Base-by-base conservation (phyloP, 2,113 vertebrate species). In the Thinocorus orbignyianus region DNA sequence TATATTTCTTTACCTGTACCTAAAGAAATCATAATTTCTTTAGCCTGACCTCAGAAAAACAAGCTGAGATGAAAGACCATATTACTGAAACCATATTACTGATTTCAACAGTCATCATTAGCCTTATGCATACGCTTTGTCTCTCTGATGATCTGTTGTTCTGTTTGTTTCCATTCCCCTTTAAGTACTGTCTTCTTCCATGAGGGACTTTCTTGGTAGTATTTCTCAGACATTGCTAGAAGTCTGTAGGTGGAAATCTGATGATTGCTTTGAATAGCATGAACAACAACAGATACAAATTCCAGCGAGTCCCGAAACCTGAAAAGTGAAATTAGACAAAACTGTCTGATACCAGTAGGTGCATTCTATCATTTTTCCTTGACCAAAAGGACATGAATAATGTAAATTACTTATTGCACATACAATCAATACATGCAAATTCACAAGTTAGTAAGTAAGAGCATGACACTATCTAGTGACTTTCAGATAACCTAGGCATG, bases 161-260 rank as follows among this genome's bases (percentile, higher is more conserved):
- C 46, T 58, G 39, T 65, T 33, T 93, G 88, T 93, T 70, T 86
- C 51, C 79, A 70, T 35, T 88, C 86, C 10, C 69, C 5, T 86
- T 98, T 95, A 85, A 92, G 74, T 39, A 19, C 1, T 78, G 58
- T 91, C 62, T 74, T 89, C 31, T 96, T 97, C 49, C 78, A 60
- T 18, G 74, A 23, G 1, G 91, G 91, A 88, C 23, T 90, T 51
- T 73, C 57, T 57, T 48, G 88, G 30, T 86, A 73, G 25, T 93
- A 97, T 48, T 96, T 92, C 57, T 96, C 79, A 6, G 97, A 93
- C 33, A 97, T 87, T 30, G 79, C 60, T 31, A 97, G 68, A 78
- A 99, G 97, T 26, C 97, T 97, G 81, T 99, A 99, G 41, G 98
- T 98, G 48, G 98, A 98, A 69, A 99, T 77, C 87, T 98, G 97